Percentiles rank a stretch among this genome's conserved stretches.
These are phyloP conservation scores for Apostichopus parvimensis DNA, from an alignment of 35 echinoderm and acorn worm genomes.

Conservation along the genomic window DNA sequence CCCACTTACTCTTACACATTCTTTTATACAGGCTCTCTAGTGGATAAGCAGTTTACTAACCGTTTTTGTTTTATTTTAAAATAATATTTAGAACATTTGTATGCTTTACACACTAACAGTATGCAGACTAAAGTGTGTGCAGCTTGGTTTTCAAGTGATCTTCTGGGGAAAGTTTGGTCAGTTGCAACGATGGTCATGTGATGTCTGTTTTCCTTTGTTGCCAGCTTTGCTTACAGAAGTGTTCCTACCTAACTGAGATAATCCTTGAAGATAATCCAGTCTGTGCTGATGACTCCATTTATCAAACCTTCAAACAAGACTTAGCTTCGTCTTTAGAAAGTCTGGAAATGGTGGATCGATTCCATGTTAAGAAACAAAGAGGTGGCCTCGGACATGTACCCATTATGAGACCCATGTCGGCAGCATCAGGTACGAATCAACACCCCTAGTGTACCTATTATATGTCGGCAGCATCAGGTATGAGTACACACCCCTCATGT, in stretches of 20 bases:
- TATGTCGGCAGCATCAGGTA: conserved; percentile 72
- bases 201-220: not conserved
- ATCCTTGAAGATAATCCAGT: conserved; percentile 72
- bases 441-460: conserved; percentile 36
- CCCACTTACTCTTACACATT: too few relatives aligned
- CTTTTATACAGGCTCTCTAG: too few relatives aligned
- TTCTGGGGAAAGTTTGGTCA: too few relatives aligned
- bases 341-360: conserved; percentile 82
- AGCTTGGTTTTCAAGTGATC: too few relatives aligned
- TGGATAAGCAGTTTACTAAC: too few relatives aligned
- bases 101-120: too few relatives aligned
- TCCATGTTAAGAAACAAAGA: conserved; percentile 58
- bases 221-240: conserved; percentile 62
- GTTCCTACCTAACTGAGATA: conserved; percentile 69
- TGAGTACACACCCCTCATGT: too few relatives aligned
- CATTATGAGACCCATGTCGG: conserved; percentile 60
- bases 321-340: conserved; percentile 37
- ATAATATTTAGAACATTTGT: too few relatives aligned
- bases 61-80: too few relatives aligned
- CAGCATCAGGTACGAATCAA: conserved; percentile 47
- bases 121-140: too few relatives aligned
- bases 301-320: conserved; percentile 61
- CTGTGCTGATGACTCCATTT: conserved; percentile 29
- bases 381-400: not conserved
- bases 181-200: too few relatives aligned